Conservation (phyloP, 2,113 vertebrate genomes). For the Sclerurus mexicanus region DNA sequence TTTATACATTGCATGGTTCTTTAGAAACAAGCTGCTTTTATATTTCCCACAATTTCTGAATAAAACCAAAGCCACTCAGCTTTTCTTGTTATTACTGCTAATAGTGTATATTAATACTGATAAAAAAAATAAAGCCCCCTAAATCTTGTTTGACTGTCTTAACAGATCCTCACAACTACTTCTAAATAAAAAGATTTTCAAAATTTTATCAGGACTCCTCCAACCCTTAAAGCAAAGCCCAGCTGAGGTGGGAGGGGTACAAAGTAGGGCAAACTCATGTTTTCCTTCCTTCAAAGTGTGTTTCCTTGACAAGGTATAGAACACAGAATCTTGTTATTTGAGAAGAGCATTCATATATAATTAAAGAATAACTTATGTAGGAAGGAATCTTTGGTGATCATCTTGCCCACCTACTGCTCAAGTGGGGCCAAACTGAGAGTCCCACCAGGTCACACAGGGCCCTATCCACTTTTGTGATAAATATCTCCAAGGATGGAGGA, state of each 20-base stretch:
- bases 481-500: background rate
- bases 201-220: background rate
- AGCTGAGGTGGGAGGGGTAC: background rate
- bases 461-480: background rate
- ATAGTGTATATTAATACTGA: background rate
- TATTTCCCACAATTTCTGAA: background rate
- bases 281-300: background rate
- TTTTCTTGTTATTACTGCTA: background rate
- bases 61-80: background rate
- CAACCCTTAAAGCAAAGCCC: background rate
- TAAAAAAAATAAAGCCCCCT: background rate
- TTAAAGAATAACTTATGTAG: background rate
- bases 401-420: background rate
- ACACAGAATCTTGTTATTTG: background rate
- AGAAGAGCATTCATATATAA: background rate
- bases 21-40: background rate
- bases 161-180: background rate
- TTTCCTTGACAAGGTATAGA: background rate
- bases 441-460: background rate
- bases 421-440: background rate
- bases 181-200: background rate
- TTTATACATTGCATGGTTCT: background rate
- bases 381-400: background rate
- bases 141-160: background rate
- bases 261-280: background rate